These are phyloP conservation scores for Macrosoma leucophasiata DNA, from an alignment of 2,888 invertebrate genomes.

Conservation along the genomic window DNA sequence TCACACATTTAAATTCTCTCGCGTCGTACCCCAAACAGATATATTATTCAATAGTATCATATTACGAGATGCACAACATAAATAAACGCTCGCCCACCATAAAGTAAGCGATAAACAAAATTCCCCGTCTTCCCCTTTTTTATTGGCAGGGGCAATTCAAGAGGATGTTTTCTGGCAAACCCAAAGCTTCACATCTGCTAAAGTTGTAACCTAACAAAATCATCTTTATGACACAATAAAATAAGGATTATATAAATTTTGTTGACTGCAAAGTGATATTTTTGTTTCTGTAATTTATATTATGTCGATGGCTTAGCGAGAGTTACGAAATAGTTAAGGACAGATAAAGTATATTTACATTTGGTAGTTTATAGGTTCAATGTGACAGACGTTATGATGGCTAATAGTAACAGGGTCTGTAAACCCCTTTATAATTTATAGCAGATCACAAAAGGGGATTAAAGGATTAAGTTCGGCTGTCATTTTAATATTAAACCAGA, in stretches of 20 bases:
- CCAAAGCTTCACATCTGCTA: conserved; percentile 25
- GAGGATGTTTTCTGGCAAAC: conserved; percentile 66
- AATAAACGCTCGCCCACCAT: conserved; percentile 68
- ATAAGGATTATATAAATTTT: conserved; percentile 32
- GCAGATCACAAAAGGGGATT: too few relatives aligned
- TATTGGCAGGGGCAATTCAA: conserved; percentile 72
- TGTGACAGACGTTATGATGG: conserved; percentile 55
- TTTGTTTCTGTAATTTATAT: conserved; percentile 63
- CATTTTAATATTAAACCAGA: too few relatives aligned
- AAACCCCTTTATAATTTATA: too few relatives aligned
- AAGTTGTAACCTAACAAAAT: conserved; percentile 13
- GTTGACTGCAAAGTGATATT: conserved; percentile 25
- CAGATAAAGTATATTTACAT: conserved; percentile 72
- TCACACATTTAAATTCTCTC: not conserved
- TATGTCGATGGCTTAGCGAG: conserved; percentile 68
- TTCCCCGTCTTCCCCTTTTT: conserved; percentile 69
- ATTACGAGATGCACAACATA: conserved; percentile 62
- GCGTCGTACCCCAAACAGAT: conserved; percentile 41
- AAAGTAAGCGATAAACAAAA: conserved; percentile 74
- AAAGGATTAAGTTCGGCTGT: too few relatives aligned
- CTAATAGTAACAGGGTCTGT: conserved; percentile 49
- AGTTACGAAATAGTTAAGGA: conserved; percentile 74
- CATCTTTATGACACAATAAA: conserved; percentile 15
- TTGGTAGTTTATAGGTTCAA: conserved; percentile 64
- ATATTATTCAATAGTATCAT: conserved; percentile 61